Evolutionary conservation across 2,797 vertebrate genomes (phyloP).

Genomic region (Sebastes taczanowskii): DNA sequence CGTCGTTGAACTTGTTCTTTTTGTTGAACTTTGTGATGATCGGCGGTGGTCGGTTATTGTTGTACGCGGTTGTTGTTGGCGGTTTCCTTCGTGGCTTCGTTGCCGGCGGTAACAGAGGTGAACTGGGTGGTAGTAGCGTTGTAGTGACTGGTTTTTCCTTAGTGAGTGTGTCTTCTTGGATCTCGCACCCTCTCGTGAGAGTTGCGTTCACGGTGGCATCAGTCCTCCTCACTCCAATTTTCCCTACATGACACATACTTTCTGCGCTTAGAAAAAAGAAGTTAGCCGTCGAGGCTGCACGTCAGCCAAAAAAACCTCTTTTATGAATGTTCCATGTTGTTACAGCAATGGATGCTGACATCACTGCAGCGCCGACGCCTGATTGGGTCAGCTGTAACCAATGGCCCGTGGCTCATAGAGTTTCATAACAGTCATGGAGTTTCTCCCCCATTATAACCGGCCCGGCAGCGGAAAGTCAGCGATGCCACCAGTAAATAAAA

Average conservation of each 20-base stretch:
- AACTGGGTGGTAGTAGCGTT: neutral
- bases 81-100: neutral
- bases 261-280: neutral
- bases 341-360: conserved; percentile 27
- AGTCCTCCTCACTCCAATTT: neutral
- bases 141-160: neutral
- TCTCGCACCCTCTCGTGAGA: neutral
- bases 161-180: neutral
- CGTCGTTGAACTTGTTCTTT: no score
- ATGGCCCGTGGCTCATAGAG: conserved; percentile 23
- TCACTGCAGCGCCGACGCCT: conserved; percentile 32
- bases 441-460: conserved; percentile 36
- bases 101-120: neutral
- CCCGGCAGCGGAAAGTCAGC: conserved; percentile 45
- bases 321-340: conserved; percentile 53
- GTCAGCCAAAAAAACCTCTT: conserved; percentile 6
- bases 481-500: conserved; percentile 49
- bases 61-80: no score
- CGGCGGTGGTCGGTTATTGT: no score
- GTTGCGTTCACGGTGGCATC: neutral
- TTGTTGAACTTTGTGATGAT: no score
- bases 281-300: neutral
- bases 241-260: neutral
- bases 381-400: conserved; percentile 46
- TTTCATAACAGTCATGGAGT: conserved; percentile 39